Evolutionary conservation across 2,113 vertebrate genomes (phyloP), one percentile per base, ranked within the genome.

Genomic region (Gila orcuttii): DNA sequence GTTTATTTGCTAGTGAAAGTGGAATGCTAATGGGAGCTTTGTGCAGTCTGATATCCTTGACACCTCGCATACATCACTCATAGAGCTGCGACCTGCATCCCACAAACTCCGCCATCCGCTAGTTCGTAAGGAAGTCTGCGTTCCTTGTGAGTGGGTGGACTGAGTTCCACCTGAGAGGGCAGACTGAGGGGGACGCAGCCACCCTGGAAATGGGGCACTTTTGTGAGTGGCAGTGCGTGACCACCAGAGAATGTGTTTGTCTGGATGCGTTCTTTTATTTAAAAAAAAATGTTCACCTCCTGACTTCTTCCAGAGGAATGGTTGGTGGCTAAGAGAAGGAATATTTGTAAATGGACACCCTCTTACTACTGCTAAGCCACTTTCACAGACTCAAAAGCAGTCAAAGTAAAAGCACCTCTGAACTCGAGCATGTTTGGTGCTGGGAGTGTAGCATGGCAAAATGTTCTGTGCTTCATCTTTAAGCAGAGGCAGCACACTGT

Each of bases 21-120:
- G n/a, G 89, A 92, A 94, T 94, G 92, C 93, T 94, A 94, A 94
- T 92, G 92, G 90, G 90, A 84, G 75, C 87, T 91, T 92, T 88
- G 87, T 91, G 91, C 89, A 89, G 88, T 86, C 92, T 89, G 89
- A 91, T 88, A 84, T 89, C 87, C 60, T 90, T 89, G 91, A 93
- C 91, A 93, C 89, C 88, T 91, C 91, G 87, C 91, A 93, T 93
- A 91, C 91, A 94, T 94, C 93, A 94, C 85, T 85, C 92, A 78
- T 87, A 89, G 85, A 86, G 87, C 91, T 64, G 89, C 36, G 86
- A 92, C 89, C 84, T 90, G 91, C 85, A 85, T 71, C 87, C 86
- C 87, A 86, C 83, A 31, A 19, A 62, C 79, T 64, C 47, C 74
- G 64, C 87, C 85, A 82, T 47, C 60, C 55, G 85, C 78, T 47